Conservation (phyloP, 2,888 invertebrate species). For the Drosophila melanocephala region DNA sequence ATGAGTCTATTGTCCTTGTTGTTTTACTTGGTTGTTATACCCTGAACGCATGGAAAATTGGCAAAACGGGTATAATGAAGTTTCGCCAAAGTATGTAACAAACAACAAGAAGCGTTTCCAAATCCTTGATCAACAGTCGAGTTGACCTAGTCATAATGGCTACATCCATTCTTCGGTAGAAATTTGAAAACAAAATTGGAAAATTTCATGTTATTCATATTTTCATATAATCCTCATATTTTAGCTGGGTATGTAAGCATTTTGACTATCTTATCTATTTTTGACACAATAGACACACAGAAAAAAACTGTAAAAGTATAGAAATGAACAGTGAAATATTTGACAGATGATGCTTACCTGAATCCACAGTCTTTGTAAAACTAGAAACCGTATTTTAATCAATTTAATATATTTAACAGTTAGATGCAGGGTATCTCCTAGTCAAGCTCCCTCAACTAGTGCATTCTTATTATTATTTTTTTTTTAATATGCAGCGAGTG, state of each 20-base stretch:
- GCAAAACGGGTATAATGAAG: background rate
- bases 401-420: background rate
- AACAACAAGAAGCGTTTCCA: background rate
- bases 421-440: background rate
- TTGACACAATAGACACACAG: no score
- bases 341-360: no score
- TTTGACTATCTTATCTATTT: no score
- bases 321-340: background rate
- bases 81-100: background rate
- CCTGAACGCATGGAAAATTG: background rate
- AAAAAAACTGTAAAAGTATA: no score
- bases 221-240: no score
- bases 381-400: background rate
- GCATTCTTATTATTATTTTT: background rate
- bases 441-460: background rate
- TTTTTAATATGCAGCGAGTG: background rate
- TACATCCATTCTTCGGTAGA: no score
- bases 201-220: no score
- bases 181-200: no score
- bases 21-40: background rate
- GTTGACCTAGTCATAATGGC: background rate
- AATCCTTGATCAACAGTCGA: background rate
- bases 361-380: background rate
- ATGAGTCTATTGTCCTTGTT: conserved; percentile 6
- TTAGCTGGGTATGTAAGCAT: no score